Evolutionary conservation across 2,113 vertebrate genomes (phyloP).

Genomic region (Heterochromis multidens): DNA sequence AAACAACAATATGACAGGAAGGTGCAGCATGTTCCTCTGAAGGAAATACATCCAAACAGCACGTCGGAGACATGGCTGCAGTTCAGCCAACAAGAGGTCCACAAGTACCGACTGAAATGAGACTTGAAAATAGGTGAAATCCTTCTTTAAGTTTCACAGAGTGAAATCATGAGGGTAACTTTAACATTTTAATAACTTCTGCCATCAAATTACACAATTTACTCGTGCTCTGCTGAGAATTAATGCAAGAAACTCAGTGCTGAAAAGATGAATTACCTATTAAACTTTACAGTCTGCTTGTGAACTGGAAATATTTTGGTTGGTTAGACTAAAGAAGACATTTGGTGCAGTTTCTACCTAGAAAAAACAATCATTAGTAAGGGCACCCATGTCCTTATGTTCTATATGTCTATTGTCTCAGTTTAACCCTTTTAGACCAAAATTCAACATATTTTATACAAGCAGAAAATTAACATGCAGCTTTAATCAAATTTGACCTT

Average conservation of each 20-base stretch:
- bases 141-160: neutral
- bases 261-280: neutral
- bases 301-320: rapidly evolving
- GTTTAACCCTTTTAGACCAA: neutral
- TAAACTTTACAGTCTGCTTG: neutral
- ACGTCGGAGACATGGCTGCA: neutral
- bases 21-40: neutral
- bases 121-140: neutral
- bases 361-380: neutral
- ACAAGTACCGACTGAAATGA: neutral
- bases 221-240: neutral
- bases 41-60: rapidly evolving
- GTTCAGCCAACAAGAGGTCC: neutral
- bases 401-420: neutral
- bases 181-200: neutral
- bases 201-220: too few species aligned
- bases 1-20: neutral
- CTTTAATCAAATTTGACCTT: neutral
- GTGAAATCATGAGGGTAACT: neutral
- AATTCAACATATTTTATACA: neutral
- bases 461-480: neutral
- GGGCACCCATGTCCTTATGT: neutral
- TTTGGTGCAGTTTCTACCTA: neutral
- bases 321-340: neutral
- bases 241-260: neutral